Percentiles rank a stretch among this genome's conserved stretches.
phyloP scores from a whole-genome alignment of 2,113 vertebrate species.

The Myodes glareolus region DNA sequence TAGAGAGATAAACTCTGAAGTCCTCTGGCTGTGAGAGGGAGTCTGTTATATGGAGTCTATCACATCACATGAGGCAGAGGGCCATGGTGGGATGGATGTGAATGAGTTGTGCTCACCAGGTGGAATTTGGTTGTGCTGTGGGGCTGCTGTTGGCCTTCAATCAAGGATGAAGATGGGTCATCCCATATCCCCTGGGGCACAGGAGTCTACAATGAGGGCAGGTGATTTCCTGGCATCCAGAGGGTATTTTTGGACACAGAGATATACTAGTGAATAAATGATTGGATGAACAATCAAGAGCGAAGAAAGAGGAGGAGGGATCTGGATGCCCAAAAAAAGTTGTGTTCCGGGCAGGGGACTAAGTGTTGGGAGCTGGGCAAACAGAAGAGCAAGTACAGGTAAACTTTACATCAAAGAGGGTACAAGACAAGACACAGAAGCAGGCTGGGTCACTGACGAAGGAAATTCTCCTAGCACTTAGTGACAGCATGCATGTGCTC shows the following conservation, averaged over 20 bases:
- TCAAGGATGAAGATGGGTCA: not conserved
- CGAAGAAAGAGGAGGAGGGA: not conserved
- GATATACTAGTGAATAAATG: not conserved
- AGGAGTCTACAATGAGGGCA: not conserved
- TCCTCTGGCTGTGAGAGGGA: not conserved
- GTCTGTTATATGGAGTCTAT: not conserved
- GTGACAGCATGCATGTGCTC: not conserved
- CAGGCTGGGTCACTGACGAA: not conserved
- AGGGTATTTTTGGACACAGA: no score
- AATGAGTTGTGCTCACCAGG: not conserved
- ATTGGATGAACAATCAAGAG: not conserved
- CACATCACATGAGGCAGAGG: not conserved
- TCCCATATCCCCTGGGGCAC: not conserved
- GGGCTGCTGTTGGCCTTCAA: not conserved
- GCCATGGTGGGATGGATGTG: not conserved
- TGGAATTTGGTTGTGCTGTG: not conserved
- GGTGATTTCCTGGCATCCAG: not conserved
- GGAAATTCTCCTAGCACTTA: not conserved
- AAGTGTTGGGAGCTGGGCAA: not conserved
- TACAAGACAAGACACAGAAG: not conserved
- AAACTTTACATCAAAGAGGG: not conserved
- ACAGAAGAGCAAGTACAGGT: not conserved
- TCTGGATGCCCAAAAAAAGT: not conserved
- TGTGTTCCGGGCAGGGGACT: not conserved
- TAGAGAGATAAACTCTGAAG: not conserved